Conservation (phyloP, 1,140 invertebrate species). For the Temnothorax longispinosus region DNA sequence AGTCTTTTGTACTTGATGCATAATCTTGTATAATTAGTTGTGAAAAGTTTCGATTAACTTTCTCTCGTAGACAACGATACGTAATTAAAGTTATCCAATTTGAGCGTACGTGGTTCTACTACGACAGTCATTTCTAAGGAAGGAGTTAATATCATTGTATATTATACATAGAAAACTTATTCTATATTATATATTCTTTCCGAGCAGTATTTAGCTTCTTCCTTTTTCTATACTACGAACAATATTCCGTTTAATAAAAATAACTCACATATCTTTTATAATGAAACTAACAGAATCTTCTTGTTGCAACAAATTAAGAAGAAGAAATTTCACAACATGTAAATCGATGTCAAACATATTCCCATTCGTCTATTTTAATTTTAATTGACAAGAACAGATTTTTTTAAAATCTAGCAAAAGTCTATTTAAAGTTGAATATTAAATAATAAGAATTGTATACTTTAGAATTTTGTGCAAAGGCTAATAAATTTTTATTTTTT, state of each 20-base stretch:
- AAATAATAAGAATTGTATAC: neutral
- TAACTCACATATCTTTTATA: neutral
- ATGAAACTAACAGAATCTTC: slow-evolving; percentile 19
- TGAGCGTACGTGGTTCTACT: slow-evolving; percentile 17
- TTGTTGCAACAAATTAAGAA: neutral
- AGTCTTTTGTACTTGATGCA: slow-evolving; percentile 12
- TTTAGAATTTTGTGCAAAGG: neutral
- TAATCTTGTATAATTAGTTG: slow-evolving; percentile 40
- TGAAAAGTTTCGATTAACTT: slow-evolving; percentile 53
- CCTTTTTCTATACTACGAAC: neutral
- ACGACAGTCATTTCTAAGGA: slow-evolving; percentile 30
- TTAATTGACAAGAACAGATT: neutral
- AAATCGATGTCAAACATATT: neutral
- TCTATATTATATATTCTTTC: neutral
- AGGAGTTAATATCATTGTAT: slow-evolving; percentile 39
- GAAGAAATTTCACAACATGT: neutral
- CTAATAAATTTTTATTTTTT: neutral
- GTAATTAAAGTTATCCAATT: slow-evolving; percentile 59
- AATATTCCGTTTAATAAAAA: neutral
- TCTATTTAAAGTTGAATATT: neutral
- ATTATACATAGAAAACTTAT: slow-evolving; percentile 43
- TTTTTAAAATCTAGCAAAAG: neutral
- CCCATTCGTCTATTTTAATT: neutral
- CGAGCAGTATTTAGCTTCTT: neutral
- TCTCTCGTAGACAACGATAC: slow-evolving; percentile 38